Conservation (phyloP, 2,888 invertebrate genomes). For the Temnothorax rugatulus region DNA sequence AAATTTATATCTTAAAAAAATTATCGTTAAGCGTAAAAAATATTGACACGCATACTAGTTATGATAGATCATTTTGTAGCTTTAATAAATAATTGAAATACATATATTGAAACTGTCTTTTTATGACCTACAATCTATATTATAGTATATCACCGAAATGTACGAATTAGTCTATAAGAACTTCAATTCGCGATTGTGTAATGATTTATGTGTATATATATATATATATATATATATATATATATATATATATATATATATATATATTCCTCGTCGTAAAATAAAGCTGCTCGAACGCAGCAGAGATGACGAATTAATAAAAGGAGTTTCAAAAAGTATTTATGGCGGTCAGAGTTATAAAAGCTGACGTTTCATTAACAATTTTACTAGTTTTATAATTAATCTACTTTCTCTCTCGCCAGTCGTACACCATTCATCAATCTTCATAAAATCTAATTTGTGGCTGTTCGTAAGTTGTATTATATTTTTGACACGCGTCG, state of each 20-base stretch:
- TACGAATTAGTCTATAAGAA: constrained; percentile 34
- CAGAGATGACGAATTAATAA: constrained; percentile 36
- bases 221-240: no score
- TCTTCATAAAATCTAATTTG: constrained; percentile 71
- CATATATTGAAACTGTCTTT: not conserved
- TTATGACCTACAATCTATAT: not conserved
- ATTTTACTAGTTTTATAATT: constrained; percentile 46
- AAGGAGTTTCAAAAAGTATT: constrained; percentile 43
- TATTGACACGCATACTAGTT: not conserved
- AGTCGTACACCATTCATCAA: constrained; percentile 63
- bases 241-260: not conserved
- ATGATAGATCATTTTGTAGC: not conserved
- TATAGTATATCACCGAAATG: not conserved
- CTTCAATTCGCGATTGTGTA: constrained; percentile 6
- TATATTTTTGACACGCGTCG: constrained; percentile 50
- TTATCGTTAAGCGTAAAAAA: not conserved
- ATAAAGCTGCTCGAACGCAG: constrained; percentile 16
- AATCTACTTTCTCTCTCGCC: constrained; percentile 43
- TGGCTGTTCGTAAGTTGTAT: constrained; percentile 59
- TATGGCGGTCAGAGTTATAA: constrained; percentile 15
- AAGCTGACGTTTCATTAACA: constrained; percentile 46
- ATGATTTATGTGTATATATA: no score
- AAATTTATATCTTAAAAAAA: not conserved
- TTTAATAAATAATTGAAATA: not conserved
- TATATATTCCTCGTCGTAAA: constrained; percentile 24